Evolutionary conservation across 2,888 invertebrate genomes (phyloP), one percentile per base, ranked within the genome.

Genomic region (Tetragonisca angustula): DNA sequence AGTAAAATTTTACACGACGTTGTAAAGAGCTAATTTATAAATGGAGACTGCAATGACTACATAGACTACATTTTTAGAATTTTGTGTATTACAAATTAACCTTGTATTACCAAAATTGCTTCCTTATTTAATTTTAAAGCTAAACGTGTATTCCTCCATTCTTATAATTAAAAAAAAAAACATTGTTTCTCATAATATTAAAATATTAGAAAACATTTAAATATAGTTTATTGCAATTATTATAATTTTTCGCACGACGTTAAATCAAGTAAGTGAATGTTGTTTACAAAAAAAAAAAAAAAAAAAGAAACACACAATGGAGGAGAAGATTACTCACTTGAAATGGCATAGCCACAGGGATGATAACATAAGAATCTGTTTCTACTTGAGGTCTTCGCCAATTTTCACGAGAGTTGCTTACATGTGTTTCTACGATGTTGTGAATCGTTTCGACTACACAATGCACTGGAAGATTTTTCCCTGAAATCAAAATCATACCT

Each of bases 281-380:
- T 59, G 5, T n/a, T n/a, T n/a, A 59, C 0, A 59, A 59, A 59
- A 0, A 3, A 76, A 81, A 67, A 32, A 52, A 73, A 75, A 54
- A 50, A 3, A 76, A 81, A 67, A 32, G 49, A 73, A 75, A 54
- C 43, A 32, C 43, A 43, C 43, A 43, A 9, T 43, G 1, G 1
- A 43, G 43, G 9, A 9, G 9, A 43, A 43, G 9, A 11, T 43
- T 54, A 67, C 73, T 91, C 85, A 94, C 94, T 92, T 94, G 97
- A 95, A 99, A 98, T 64, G 98, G 97, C 74, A 99, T 99, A 77
- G 97, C 97, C 17, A 97, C 97, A 1, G 99, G 98, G 85, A 99
- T 97, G 94, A 99, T 99, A 93, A 99, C 99, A 95, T 98, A 99
- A 92, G 98, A 98, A 95, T 99, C 99, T 2, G 97, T 97, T 95